Evolutionary conservation across 1,140 invertebrate species (phyloP).

Genomic region (Leptinotarsa lineolata): DNA sequence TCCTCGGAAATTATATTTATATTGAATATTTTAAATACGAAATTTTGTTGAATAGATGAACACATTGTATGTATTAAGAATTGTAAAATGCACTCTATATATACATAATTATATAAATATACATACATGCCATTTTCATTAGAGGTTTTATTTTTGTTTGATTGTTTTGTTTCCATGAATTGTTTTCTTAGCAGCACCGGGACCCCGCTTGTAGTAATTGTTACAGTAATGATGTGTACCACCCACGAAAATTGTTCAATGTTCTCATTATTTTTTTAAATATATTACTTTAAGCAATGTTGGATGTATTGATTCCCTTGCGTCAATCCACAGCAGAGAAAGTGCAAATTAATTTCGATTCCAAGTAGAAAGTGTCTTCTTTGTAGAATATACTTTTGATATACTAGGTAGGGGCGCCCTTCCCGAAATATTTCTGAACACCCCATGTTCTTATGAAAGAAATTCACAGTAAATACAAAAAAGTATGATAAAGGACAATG

Average conservation of each 20-base stretch:
- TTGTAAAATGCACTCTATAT: slow-evolving; percentile 54
- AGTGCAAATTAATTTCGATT: background rate
- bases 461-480: no score
- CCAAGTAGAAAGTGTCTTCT: no score
- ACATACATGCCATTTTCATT: slow-evolving; percentile 58
- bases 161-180: slow-evolving; percentile 10
- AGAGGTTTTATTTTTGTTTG: slow-evolving; percentile 20
- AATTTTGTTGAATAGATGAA: slow-evolving; percentile 48
- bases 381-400: no score
- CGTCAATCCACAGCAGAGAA: background rate
- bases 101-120: slow-evolving; percentile 55
- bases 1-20: slow-evolving; percentile 28
- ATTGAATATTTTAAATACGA: slow-evolving; percentile 26
- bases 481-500: no score
- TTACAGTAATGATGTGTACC: slow-evolving; percentile 26
- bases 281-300: slow-evolving; percentile 30
- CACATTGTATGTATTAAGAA: slow-evolving; percentile 53
- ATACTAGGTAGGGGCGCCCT: no score
- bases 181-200: slow-evolving; percentile 23
- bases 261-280: slow-evolving; percentile 32
- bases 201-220: slow-evolving; percentile 24
- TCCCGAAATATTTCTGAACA: no score
- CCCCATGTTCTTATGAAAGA: no score
- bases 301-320: slow-evolving; percentile 18
- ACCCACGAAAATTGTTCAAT: slow-evolving; percentile 30